Conservation (phyloP, 2,797 vertebrate genomes). For the Sebastes itinus region DNA sequence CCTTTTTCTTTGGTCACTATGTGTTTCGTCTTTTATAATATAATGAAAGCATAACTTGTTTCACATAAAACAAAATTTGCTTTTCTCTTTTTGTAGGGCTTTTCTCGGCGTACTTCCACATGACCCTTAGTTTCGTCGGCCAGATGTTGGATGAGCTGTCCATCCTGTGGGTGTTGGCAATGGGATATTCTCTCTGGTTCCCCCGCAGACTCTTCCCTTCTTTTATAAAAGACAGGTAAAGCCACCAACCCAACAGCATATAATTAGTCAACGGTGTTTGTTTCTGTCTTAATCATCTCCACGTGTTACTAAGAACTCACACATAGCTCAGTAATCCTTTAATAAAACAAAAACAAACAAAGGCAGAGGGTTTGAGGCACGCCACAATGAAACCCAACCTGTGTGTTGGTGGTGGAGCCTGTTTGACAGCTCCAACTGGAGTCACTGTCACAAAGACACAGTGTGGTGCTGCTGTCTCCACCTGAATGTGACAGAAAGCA, state of each 20-base stretch:
- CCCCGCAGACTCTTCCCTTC: constrained; percentile 87
- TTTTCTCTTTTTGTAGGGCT: constrained; percentile 76
- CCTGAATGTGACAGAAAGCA: constrained; percentile 5
- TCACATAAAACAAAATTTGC: neutral
- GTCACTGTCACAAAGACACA: constrained; percentile 20
- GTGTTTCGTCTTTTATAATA: neutral
- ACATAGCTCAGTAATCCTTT: constrained; percentile 6
- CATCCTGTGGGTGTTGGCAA: constrained; percentile 91
- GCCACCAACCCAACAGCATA: neutral
- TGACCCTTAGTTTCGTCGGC: constrained; percentile 94
- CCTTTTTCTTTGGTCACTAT: neutral
- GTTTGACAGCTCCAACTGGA: constrained; percentile 12
- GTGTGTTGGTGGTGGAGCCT: neutral
- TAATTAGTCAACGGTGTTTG: neutral
- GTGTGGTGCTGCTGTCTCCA: neutral
- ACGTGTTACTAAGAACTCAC: constrained; percentile 1
- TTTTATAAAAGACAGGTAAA: constrained; percentile 89
- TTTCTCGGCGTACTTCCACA: constrained; percentile 95
- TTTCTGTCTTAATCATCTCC: neutral
- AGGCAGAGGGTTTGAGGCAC: neutral
- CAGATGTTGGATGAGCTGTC: constrained; percentile 95
- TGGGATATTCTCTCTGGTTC: constrained; percentile 89
- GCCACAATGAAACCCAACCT: constrained; percentile 45
- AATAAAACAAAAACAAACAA: constrained; percentile 11
- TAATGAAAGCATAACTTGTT: neutral